Conservation (phyloP, 2,113 vertebrate genomes). For the Oncorhynchus tshawytscha region DNA sequence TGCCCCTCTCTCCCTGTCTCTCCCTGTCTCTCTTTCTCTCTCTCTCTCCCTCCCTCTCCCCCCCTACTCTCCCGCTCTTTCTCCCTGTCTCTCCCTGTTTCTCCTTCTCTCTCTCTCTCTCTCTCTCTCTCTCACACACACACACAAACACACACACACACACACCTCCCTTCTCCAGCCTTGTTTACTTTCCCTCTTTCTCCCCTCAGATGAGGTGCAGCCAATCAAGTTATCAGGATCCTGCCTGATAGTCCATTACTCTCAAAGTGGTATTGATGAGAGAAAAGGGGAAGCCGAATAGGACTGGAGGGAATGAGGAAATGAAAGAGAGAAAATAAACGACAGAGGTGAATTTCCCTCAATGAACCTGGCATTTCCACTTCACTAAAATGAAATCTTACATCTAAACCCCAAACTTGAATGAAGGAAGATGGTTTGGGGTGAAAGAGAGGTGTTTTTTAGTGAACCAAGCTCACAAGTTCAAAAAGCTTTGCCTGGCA, state of each 20-base stretch:
- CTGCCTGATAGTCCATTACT: not conserved
- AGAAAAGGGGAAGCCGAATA: not conserved
- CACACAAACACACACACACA: not conserved
- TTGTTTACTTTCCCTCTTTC: not conserved
- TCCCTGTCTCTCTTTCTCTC: not conserved
- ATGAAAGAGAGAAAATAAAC: not conserved
- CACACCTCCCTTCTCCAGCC: not conserved
- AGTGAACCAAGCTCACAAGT: no score
- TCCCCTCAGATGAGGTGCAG: not conserved
- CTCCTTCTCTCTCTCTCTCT: not conserved
- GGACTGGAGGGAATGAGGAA: not conserved
- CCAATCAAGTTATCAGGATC: not conserved
- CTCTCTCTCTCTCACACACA: not conserved
- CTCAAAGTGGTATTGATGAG: conserved; percentile 1
- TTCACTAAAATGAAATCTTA: no score
- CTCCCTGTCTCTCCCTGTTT: no score
- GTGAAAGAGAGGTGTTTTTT: no score
- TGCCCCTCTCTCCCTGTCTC: not conserved
- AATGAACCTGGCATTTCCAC: no score
- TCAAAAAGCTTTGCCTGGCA: no score
- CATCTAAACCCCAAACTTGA: no score
- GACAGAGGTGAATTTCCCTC: no score
- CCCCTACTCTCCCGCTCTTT: no score
- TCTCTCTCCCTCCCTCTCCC: no score
- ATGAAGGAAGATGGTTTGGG: no score